Conservation (phyloP, 2,113 vertebrate genomes). For the Periophthalmodon schlosseri region DNA sequence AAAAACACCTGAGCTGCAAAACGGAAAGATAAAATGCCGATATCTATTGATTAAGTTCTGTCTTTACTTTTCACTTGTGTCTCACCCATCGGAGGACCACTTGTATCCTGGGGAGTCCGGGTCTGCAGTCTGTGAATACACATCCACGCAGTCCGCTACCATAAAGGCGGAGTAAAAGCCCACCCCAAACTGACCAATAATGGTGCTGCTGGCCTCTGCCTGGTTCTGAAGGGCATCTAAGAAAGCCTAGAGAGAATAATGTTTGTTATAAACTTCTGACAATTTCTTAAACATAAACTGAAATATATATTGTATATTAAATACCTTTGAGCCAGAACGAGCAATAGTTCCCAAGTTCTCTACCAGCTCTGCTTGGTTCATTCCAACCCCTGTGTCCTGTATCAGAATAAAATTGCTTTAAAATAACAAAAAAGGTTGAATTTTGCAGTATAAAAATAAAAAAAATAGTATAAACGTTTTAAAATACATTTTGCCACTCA, state of each 20-base stretch:
- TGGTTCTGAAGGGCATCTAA: constrained; percentile 89
- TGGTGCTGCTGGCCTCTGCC: constrained; percentile 87
- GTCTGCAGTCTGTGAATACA: constrained; percentile 83
- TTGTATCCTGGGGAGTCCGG: constrained; percentile 80
- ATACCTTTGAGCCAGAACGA: constrained; percentile 94
- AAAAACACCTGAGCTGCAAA: constrained; percentile 87
- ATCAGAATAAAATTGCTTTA: not conserved
- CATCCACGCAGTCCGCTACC: constrained; percentile 91
- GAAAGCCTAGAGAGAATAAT: constrained; percentile 80
- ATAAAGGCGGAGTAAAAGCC: constrained; percentile 99
- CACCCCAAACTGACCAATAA: constrained; percentile 97
- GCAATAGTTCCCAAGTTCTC: constrained; percentile 95
- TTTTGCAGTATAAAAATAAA: too few species aligned
- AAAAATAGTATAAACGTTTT: too few species aligned
- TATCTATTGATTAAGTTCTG: not conserved
- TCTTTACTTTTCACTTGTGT: not conserved
- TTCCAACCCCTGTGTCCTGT: constrained; percentile 95
- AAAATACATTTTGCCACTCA: too few species aligned
- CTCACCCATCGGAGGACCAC: constrained; percentile 94
- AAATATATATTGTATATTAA: constrained; percentile 2
- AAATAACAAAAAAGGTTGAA: too few species aligned
- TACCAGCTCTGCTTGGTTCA: constrained; percentile 90
- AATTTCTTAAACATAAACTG: not conserved
- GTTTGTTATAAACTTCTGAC: not conserved
- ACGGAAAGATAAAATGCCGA: not conserved